Evolutionary conservation across 2,797 vertebrate species (phyloP).

Genomic region (Macrochelys suwanniensis): DNA sequence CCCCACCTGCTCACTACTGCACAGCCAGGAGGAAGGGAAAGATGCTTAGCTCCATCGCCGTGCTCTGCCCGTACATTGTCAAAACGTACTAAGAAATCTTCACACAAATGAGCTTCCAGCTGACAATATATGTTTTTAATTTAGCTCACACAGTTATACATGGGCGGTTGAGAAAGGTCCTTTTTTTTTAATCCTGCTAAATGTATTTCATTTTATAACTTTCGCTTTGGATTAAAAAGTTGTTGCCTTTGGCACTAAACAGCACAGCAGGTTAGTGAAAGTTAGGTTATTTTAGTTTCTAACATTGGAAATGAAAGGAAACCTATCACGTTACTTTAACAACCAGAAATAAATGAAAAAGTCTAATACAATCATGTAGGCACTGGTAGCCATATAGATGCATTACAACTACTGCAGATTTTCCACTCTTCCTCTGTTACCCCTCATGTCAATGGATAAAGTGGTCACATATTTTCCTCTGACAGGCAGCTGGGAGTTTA

Average conservation of each 20-base stretch:
- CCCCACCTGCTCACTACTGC: not conserved
- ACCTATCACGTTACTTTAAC: conserved; percentile 70
- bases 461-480: conserved; percentile 9
- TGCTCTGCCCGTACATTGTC: not conserved
- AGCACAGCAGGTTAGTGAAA: conserved; percentile 66
- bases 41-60: not conserved
- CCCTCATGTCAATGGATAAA: not conserved
- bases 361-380: conserved; percentile 68
- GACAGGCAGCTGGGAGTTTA: not conserved
- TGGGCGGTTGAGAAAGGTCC: conserved; percentile 48
- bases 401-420: conserved; percentile 13
- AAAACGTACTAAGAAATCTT: conserved; percentile 1
- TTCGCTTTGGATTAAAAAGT: conserved; percentile 72
- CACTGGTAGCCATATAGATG: conserved; percentile 24
- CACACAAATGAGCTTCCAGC: conserved; percentile 55
- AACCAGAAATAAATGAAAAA: conserved; percentile 75
- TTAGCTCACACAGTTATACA: conserved; percentile 63
- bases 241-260: conserved; percentile 73
- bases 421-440: conserved; percentile 28
- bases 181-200: conserved; percentile 29
- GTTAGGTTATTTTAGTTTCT: conserved; percentile 5
- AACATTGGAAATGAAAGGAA: no score
- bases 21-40: not conserved
- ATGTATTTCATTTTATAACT: conserved; percentile 68
- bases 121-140: conserved; percentile 66